Base-by-base conservation (phyloP, 2,888 invertebrate genomes). In the Cataglyphis altisquamis region DNA sequence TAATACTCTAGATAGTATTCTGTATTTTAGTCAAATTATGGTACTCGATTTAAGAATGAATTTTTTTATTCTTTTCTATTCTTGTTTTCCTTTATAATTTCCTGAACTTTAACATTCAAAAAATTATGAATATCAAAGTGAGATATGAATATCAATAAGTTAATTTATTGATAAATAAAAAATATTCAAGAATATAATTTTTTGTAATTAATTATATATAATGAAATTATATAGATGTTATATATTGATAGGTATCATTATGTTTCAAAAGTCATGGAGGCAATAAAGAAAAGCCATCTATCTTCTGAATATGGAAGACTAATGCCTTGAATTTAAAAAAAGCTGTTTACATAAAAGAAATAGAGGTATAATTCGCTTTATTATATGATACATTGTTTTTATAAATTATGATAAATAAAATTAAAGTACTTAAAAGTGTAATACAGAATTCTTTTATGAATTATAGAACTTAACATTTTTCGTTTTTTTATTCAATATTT, bases 291-390 rank as follows among this genome's bases (percentile, higher is more conserved):
- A 92, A 98, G 97, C 92, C 97, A 97, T 63, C 96, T 98, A 92
- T 97, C 98, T 92, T 96, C 97, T 89, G 98, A 98, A 94, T 98
- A 98, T 94, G 97, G 97, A 90, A 96, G 98, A 94, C 95, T 98
- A 86, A 95, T 98, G 94, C 97, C 98, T 32, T 96, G 94, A 95
- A 86, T 70, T 67, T 64, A 41, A 96, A 94, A 94, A 48, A 1
- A 95, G 83, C 77, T 21, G 6, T 10, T 10, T 29, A 10, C 3
- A 18, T 1, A 2, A n/a, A 18, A n/a, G 3, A 64, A 52, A 41
- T 21, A 29, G 36, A 63, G 45, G 36, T 77, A 67, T 12, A 66
- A 67, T 67, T n/a, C 0, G 10, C 1, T 66, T 64, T 25, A 67
- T 77, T 41, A 29, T 45, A 52, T n/a, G 36, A 21, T n/a, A 39